Base-by-base conservation (phyloP, 2,797 vertebrate species). In the Gobionotothen gibberifrons region DNA sequence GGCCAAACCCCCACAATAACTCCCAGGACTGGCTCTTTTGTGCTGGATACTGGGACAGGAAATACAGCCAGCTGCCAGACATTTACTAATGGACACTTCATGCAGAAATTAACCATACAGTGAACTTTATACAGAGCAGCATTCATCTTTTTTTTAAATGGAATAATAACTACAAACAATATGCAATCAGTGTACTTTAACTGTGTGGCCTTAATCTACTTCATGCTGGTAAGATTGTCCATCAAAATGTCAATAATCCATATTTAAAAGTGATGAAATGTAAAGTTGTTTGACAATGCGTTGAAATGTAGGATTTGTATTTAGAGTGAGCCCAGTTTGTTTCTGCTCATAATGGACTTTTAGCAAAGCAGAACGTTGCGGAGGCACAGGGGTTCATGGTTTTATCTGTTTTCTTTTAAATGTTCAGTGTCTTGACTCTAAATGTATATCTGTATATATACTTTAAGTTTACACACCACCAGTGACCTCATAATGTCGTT, bases 1-100 rank as follows among this genome's bases (percentile, higher is more conserved):
- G 96, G 13, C 95, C 94, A 36, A 99, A 99, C 77, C 98, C 97
- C 21, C 92, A 98, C 82, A 97, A 90, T 53, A 95, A 92, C 76
- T 93, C 94, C 0, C 96, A 97, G 89, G 98, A 99, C 93, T 99
- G 98, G 98, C 94, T 99, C 75, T 98, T 97, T 76, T 95, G 95
- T 61, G 95, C 94, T 61, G 95, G 93, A 85, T 99, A 99, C 93
- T 99, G 98, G 97, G 96, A 98, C 92, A 95, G 98, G 89, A 96
- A 95, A 69, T 98, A 99, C 90, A 94, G 93, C 72, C 94, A 95
- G 83, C 92, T 98, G 86, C 96, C 96, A 65, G 97, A 99, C 87
- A 99, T 99, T 94, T 99, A 99, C 94, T 99, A 67, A 89, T 13
- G 29, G 36, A 69, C 64, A 42, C 59, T 74, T 59, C 44, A 59